These are phyloP conservation scores for Athripsodes cinereus DNA, from an alignment of 2,888 invertebrate species.

Conservation along the genomic window DNA sequence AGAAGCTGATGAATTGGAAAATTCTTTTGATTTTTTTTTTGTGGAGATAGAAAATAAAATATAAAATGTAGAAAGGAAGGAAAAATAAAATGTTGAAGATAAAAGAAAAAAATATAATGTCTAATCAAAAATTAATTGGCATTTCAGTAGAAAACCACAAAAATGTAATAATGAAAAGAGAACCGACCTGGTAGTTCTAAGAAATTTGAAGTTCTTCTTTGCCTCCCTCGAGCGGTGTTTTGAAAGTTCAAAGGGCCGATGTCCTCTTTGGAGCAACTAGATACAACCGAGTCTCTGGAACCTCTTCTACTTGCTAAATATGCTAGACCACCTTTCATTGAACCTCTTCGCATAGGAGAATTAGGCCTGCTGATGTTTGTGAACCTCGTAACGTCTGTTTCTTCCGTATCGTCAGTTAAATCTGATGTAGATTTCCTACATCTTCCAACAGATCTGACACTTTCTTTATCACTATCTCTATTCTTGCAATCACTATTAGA, in stretches of 20 bases:
- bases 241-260: conserved; percentile 77
- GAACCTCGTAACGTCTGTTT: conserved; percentile 54
- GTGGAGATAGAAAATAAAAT: too few relatives aligned
- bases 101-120: too few relatives aligned
- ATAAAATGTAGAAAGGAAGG: too few relatives aligned
- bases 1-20: too few relatives aligned
- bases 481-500: conserved; percentile 41
- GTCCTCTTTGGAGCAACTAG: conserved; percentile 65
- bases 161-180: too few relatives aligned
- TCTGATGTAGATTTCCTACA: conserved; percentile 75
- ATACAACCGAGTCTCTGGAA: conserved; percentile 70
- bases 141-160: too few relatives aligned
- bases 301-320: conserved; percentile 81
- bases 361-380: conserved; percentile 57
- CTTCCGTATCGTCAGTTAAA: conserved; percentile 58
- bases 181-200: conserved; percentile 73
- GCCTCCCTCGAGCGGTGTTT: conserved; percentile 68
- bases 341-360: conserved; percentile 64
- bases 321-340: conserved; percentile 64
- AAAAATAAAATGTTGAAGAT: too few relatives aligned
- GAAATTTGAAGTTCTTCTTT: conserved; percentile 80
- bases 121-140: too few relatives aligned
- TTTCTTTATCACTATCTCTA: conserved; percentile 46
- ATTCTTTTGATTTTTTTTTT: too few relatives aligned
- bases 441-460: conserved; percentile 39